These are phyloP conservation scores for Anabacerthia variegaticeps DNA, from an alignment of 2,797 vertebrate genomes.

Conservation along the genomic window DNA sequence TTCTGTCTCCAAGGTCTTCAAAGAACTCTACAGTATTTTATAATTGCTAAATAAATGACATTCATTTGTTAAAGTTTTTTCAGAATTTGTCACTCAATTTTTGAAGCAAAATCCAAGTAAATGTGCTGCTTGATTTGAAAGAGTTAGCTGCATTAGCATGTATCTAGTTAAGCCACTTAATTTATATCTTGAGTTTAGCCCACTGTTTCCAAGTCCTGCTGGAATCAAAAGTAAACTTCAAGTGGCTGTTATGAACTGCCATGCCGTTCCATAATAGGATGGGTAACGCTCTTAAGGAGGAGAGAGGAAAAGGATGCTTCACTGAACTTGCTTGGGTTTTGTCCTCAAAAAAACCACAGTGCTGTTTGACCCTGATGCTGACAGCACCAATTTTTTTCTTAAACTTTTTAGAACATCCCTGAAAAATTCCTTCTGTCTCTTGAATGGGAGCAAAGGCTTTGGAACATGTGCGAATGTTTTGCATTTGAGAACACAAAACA, in stretches of 20 bases:
- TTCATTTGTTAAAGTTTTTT: not conserved
- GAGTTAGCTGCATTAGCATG: not conserved
- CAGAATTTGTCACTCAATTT: not conserved
- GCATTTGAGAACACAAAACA: not conserved
- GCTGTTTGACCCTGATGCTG: not conserved
- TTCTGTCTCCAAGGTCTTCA: not conserved
- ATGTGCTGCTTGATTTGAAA: not conserved
- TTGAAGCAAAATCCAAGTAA: not conserved
- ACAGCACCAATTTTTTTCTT: not conserved
- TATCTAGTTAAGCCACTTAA: not conserved
- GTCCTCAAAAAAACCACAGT: not conserved
- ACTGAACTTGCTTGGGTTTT: not conserved
- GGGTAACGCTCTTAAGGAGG: not conserved
- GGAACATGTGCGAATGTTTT: not conserved
- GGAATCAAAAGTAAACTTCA: not conserved
- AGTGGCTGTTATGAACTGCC: not conserved
- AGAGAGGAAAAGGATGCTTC: not conserved
- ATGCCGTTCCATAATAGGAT: not conserved
- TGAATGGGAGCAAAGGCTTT: not conserved
- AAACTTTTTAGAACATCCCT: not conserved
- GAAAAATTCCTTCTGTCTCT: not conserved
- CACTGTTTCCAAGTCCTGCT: not conserved
- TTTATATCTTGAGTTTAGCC: not conserved
- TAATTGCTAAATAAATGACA: not conserved
- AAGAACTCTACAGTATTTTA: not conserved